Evolutionary conservation across 2,113 vertebrate genomes (phyloP).

Genomic region (Amblyopsis rosae): DNA sequence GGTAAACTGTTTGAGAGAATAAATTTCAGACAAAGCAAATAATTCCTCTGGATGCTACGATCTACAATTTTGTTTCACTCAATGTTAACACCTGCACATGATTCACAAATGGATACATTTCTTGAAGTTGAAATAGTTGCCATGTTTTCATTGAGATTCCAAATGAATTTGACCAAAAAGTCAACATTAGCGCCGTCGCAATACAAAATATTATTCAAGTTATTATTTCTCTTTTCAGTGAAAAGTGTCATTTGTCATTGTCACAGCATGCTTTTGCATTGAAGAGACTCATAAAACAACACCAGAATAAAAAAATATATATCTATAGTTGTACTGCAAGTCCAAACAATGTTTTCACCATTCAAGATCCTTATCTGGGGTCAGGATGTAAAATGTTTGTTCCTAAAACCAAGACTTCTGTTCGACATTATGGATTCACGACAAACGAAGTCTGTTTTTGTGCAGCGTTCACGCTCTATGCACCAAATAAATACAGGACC

Average conservation of each 20-base stretch:
- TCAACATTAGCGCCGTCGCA: slow-evolving; percentile 5
- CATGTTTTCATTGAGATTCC: slow-evolving; percentile 14
- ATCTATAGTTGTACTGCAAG: too few relatives aligned
- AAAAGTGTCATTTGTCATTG: too few relatives aligned
- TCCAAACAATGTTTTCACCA: too few relatives aligned
- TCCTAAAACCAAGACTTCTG: slow-evolving; percentile 48
- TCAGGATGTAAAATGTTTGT: slow-evolving; percentile 22
- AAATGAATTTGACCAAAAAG: slow-evolving; percentile 7
- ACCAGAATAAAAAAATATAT: too few relatives aligned
- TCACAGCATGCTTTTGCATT: too few relatives aligned
- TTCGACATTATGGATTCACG: slow-evolving; percentile 46
- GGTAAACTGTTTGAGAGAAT: slow-evolving; percentile 54
- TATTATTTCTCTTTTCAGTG: too few relatives aligned
- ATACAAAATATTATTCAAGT: not conserved
- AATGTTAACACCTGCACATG: slow-evolving; percentile 59
- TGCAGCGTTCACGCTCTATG: slow-evolving; percentile 68
- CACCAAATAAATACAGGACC: slow-evolving; percentile 69
- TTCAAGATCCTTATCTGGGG: too few relatives aligned
- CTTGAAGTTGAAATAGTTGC: slow-evolving; percentile 29
- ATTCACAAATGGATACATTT: slow-evolving; percentile 39
- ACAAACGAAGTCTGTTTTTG: slow-evolving; percentile 67
- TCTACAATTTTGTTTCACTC: slow-evolving; percentile 42
- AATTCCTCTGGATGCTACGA: slow-evolving; percentile 52
- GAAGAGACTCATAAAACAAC: too few relatives aligned
- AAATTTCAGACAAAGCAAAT: slow-evolving; percentile 57